Conservation (phyloP, 2,113 vertebrate species). For the Lynx canadensis region DNA sequence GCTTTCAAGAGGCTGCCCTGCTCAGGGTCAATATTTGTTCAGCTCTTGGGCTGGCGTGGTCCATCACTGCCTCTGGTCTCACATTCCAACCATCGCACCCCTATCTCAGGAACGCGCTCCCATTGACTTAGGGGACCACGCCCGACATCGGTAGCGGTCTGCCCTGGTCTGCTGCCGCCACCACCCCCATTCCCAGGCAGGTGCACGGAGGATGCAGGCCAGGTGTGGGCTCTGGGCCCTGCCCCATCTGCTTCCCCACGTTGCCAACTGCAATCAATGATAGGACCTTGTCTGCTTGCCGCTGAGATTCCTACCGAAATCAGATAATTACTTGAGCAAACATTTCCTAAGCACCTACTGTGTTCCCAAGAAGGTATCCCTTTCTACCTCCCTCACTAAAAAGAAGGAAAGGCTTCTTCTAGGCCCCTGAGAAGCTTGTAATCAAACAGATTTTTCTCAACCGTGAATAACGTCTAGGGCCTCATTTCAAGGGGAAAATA, state of each 20-base stretch:
- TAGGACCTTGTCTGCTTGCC: not conserved
- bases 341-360: not conserved
- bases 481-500: not conserved
- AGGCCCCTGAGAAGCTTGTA: not conserved
- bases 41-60: slow-evolving; percentile 65
- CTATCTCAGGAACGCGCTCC: slow-evolving; percentile 77
- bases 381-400: not conserved
- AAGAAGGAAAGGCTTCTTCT: not conserved
- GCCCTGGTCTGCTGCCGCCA: not conserved
- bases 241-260: not conserved
- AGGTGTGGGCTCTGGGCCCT: not conserved
- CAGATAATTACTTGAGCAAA: not conserved
- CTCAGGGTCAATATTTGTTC: slow-evolving; percentile 79
- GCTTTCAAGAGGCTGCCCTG: slow-evolving; percentile 67
- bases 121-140: slow-evolving; percentile 36
- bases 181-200: not conserved
- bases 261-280: not conserved
- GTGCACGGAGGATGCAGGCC: not conserved
- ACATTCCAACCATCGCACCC: slow-evolving; percentile 75
- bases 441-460: not conserved
- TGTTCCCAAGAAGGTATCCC: not conserved
- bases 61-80: slow-evolving; percentile 60
- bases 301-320: not conserved
- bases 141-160: slow-evolving; percentile 15
- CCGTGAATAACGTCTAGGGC: not conserved